A percentile compares a stretch with the other conserved stretches of the same genome.
Conservation (phyloP, 37 sponge, comb jelly and placozoan genomes). For the Lycopodina hypogea region DNA sequence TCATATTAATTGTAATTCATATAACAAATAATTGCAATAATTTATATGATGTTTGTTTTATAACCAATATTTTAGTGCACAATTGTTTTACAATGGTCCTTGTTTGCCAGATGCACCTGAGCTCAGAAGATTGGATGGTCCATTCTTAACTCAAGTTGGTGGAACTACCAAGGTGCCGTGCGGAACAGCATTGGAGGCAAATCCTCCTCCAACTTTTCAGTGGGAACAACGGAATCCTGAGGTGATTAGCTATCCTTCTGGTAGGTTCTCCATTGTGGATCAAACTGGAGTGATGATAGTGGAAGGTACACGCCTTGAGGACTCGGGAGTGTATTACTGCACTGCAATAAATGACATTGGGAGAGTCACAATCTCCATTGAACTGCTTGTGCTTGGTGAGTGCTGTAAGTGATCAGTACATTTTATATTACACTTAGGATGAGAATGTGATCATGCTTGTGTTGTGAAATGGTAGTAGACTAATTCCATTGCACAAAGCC, state of each 20-base stretch:
- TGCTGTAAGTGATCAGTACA: too few species aligned
- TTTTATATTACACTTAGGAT: too few species aligned
- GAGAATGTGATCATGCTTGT: too few species aligned
- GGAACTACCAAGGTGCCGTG: not conserved
- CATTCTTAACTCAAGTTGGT: conserved; percentile 13
- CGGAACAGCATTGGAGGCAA: not conserved
- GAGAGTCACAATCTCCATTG: not conserved
- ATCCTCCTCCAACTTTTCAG: conserved; percentile 7
- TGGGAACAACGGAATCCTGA: not conserved
- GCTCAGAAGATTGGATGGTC: not conserved
- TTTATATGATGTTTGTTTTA: not conserved
- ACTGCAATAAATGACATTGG: conserved; percentile 6
- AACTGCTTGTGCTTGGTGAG: conserved; percentile 13
- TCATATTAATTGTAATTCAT: conserved; percentile 16
- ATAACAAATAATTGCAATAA: not conserved
- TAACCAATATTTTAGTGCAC: not conserved
- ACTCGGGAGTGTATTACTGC: conserved; percentile 16
- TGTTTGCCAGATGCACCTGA: conserved; percentile 14
- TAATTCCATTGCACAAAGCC: too few species aligned
- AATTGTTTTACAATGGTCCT: not conserved
- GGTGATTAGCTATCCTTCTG: not conserved
- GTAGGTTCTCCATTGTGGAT: not conserved
- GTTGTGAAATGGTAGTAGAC: too few species aligned
- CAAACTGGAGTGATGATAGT: conserved; percentile 1
- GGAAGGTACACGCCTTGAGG: not conserved